These are phyloP conservation scores for Arctopsyche grandis DNA, from an alignment of 1,140 invertebrate genomes.

Conservation along the genomic window DNA sequence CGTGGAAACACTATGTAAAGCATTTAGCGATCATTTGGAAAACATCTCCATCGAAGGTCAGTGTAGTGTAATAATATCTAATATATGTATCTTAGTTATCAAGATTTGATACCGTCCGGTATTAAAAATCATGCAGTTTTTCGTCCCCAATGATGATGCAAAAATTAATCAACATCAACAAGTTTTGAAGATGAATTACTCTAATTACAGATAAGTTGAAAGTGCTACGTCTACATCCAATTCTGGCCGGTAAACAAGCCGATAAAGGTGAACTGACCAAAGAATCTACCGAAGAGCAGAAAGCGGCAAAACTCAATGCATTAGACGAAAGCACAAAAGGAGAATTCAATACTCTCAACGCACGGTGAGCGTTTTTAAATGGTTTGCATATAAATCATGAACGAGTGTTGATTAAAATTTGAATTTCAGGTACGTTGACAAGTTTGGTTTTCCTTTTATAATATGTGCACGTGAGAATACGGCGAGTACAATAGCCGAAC, in stretches of 20 bases:
- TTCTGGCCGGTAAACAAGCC: slow-evolving; percentile 72
- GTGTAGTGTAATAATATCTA: slow-evolving; percentile 35
- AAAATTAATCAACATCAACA: slow-evolving; percentile 16
- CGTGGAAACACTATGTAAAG: slow-evolving; percentile 64
- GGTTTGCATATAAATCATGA: background rate
- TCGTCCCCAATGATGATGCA: slow-evolving; percentile 26
- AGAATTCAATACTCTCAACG: slow-evolving; percentile 66
- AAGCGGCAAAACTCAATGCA: slow-evolving; percentile 66
- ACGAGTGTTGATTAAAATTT: slow-evolving; percentile 17
- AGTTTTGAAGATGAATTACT: background rate
- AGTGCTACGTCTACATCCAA: slow-evolving; percentile 71
- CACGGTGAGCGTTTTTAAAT: slow-evolving; percentile 60
- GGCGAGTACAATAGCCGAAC: slow-evolving; percentile 69
- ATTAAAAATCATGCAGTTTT: slow-evolving; percentile 31
- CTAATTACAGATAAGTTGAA: slow-evolving; percentile 66
- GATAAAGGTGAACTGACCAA: slow-evolving; percentile 67
- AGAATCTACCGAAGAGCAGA: slow-evolving; percentile 72
- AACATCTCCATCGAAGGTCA: slow-evolving; percentile 66
- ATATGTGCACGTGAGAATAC: slow-evolving; percentile 76
- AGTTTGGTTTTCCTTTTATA: slow-evolving; percentile 78
- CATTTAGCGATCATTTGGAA: slow-evolving; percentile 70
- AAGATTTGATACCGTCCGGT: too few species aligned
- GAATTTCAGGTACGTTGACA: slow-evolving; percentile 71
- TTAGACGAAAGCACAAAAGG: slow-evolving; percentile 67
- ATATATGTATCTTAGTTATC: too few species aligned